These are phyloP conservation scores for Calephelis nemesis DNA, from an alignment of 1,140 invertebrate species.

Conservation along the genomic window DNA sequence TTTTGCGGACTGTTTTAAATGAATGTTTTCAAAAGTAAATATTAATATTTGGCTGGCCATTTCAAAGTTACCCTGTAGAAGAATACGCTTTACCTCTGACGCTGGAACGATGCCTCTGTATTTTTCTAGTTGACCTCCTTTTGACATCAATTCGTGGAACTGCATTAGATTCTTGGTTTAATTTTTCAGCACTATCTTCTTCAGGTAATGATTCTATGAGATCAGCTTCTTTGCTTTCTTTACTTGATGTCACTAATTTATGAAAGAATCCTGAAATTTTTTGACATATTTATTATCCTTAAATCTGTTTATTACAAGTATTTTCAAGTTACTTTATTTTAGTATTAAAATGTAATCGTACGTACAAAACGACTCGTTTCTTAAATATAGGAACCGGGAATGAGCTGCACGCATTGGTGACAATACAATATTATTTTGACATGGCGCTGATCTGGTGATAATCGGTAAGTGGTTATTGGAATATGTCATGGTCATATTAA, in stretches of 20 bases:
- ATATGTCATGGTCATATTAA: too few relatives aligned
- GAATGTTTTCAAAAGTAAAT: too few relatives aligned
- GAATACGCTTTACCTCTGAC: slow-evolving; percentile 49
- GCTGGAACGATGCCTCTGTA: slow-evolving; percentile 53
- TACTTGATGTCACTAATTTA: slow-evolving; percentile 60
- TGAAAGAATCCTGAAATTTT: slow-evolving; percentile 54
- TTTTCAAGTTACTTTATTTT: background rate
- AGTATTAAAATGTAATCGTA: background rate
- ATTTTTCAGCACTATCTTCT: slow-evolving; percentile 43
- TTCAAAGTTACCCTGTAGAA: too few relatives aligned
- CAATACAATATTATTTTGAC: too few relatives aligned
- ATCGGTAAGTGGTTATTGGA: too few relatives aligned
- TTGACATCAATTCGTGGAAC: slow-evolving; percentile 47
- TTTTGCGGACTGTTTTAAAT: too few relatives aligned
- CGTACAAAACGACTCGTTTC: too few relatives aligned
- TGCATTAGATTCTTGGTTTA: slow-evolving; percentile 33
- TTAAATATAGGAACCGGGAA: too few relatives aligned
- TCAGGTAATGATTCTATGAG: slow-evolving; percentile 58
- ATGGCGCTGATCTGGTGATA: too few relatives aligned
- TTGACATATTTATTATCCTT: background rate
- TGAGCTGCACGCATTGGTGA: too few relatives aligned
- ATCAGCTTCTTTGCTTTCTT: slow-evolving; percentile 52
- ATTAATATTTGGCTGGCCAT: too few relatives aligned
- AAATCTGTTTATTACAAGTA: background rate
- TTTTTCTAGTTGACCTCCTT: slow-evolving; percentile 51